These are phyloP conservation scores for Leptopilina boulardi DNA, from an alignment of 1,140 invertebrate species.

Conservation along the genomic window DNA sequence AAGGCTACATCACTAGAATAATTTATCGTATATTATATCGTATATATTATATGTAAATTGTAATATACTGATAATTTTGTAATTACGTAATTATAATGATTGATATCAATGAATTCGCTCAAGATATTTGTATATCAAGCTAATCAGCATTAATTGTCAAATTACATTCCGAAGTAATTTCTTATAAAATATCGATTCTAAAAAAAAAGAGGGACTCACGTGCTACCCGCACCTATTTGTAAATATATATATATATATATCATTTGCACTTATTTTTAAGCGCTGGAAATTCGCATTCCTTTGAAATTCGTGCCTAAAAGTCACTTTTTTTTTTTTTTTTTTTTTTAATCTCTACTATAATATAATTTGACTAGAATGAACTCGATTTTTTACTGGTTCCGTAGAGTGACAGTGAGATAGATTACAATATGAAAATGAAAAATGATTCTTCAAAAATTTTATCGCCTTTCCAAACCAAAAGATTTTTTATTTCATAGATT, in stretches of 20 bases:
- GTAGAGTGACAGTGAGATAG: conserved; percentile 28
- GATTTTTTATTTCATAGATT: neutral
- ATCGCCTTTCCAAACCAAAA: neutral
- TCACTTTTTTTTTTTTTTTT: neutral
- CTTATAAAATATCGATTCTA: conserved; percentile 29
- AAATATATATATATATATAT: no score
- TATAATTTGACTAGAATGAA: conserved; percentile 30
- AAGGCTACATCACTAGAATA: conserved; percentile 60
- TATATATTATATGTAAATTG: conserved; percentile 45
- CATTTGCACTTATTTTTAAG: conserved; percentile 19
- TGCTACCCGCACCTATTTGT: conserved; percentile 23
- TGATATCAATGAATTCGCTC: conserved; percentile 43
- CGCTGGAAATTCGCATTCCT: conserved; percentile 22
- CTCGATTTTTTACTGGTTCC: neutral
- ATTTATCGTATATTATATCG: conserved; percentile 44
- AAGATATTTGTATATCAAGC: neutral
- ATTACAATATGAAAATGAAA: conserved; percentile 29
- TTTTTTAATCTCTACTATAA: neutral
- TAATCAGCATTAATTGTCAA: conserved; percentile 11
- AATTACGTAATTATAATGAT: neutral
- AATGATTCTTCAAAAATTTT: conserved; percentile 19
- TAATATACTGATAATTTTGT: conserved; percentile 4
- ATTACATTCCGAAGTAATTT: conserved; percentile 26
- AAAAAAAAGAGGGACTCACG: conserved; percentile 24
- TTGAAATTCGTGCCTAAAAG: conserved; percentile 11